Evolutionary conservation across 2,797 vertebrate genomes (phyloP).

Genomic region (Cossypha niveicapilla): DNA sequence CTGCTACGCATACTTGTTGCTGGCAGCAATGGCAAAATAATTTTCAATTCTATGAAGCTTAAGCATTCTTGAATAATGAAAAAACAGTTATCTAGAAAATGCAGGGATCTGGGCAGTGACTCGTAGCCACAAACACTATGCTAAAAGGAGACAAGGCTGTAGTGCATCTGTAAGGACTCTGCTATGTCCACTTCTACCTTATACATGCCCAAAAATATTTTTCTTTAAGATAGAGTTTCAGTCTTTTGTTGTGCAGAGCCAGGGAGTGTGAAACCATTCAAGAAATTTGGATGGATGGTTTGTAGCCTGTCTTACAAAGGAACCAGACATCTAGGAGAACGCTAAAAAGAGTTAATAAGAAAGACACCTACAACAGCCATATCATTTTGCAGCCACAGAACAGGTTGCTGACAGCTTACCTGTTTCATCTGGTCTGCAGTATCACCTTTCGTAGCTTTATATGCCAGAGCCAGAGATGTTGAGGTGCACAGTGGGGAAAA

Average conservation of each 20-base stretch:
- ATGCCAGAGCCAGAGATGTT: constrained; percentile 75
- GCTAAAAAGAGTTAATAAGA: neutral
- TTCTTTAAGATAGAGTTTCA: neutral
- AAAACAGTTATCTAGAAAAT: neutral
- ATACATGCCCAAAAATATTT: neutral
- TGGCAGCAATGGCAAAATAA: neutral
- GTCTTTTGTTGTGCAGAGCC: neutral
- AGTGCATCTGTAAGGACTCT: neutral
- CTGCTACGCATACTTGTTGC: neutral
- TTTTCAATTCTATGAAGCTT: neutral
- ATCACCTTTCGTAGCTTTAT: constrained; percentile 75
- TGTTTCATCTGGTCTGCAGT: constrained; percentile 77
- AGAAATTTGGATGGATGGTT: neutral
- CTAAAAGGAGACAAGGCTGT: neutral
- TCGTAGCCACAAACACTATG: fast-evolving
- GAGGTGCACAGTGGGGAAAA: constrained; percentile 79
- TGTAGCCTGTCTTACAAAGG: neutral
- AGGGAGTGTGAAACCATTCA: neutral
- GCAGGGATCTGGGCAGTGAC: neutral
- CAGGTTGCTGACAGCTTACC: constrained; percentile 44
- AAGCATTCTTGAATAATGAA: neutral
- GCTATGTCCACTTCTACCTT: neutral
- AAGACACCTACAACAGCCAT: neutral
- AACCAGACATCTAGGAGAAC: neutral
- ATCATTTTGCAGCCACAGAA: neutral